These are phyloP conservation scores for Smutsia temminckii DNA, from an alignment of 2,797 vertebrate species.

Conservation along the genomic window DNA sequence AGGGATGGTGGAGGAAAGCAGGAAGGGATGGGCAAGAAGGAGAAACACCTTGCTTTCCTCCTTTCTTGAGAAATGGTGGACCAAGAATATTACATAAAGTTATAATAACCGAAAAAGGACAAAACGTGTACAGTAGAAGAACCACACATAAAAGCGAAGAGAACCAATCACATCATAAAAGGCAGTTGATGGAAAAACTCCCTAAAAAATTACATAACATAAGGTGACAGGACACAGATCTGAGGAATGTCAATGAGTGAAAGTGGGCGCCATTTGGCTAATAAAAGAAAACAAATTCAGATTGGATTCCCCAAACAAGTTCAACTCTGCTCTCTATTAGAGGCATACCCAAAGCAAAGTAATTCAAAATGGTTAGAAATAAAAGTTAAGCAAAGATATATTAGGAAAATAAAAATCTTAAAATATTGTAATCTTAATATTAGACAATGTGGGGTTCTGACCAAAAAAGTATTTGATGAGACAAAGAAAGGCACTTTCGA, in stretches of 20 bases:
- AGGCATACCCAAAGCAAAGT: fast-evolving
- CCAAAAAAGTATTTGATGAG: background rate
- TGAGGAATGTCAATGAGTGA: background rate
- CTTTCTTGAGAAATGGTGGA: background rate
- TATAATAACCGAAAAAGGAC: background rate
- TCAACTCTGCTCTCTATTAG: fast-evolving
- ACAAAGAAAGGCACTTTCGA: background rate
- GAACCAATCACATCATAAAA: background rate
- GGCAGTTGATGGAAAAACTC: background rate
- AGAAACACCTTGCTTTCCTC: background rate
- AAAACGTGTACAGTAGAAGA: background rate
- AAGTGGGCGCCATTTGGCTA: background rate
- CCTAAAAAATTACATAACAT: background rate
- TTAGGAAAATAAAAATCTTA: background rate
- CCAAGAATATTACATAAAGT: background rate
- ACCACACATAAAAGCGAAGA: background rate
- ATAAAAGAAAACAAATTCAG: background rate
- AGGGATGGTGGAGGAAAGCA: no score
- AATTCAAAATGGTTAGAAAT: background rate
- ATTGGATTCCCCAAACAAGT: background rate
- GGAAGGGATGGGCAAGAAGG: background rate
- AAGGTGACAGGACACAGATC: background rate
- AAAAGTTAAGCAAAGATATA: background rate
- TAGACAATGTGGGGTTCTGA: background rate
- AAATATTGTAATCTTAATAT: no score